phyloP scores from a whole-genome alignment of 2,888 invertebrate genomes.

The Saturnia japonica region DNA sequence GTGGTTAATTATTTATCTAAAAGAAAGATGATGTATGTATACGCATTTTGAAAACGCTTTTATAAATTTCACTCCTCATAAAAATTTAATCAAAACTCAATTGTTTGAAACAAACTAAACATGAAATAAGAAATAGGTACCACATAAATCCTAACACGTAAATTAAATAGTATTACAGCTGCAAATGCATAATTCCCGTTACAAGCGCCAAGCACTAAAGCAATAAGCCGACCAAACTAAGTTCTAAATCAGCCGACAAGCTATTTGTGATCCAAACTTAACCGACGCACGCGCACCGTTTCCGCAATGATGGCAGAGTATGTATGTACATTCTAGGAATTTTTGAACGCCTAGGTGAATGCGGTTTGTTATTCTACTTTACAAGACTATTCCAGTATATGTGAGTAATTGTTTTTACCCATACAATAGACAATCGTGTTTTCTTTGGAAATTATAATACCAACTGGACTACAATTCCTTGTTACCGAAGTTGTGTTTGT shows the following conservation, averaged over 20 bases:
- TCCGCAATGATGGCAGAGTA: constrained; percentile 48
- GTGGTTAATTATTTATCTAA: no score
- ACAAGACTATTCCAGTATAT: constrained; percentile 7
- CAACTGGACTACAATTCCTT: neutral
- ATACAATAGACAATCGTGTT: neutral
- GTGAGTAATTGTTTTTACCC: neutral
- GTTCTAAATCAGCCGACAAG: constrained; percentile 31
- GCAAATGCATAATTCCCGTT: constrained; percentile 25
- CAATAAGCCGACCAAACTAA: constrained; percentile 27
- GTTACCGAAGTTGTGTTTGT: neutral
- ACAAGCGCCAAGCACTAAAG: constrained; percentile 20
- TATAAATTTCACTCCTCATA: no score
- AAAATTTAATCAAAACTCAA: neutral
- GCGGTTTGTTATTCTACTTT: constrained; percentile 23
- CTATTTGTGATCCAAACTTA: constrained; percentile 54
- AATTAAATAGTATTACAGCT: constrained; percentile 17
- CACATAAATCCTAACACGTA: neutral
- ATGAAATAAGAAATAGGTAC: neutral
- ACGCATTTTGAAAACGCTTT: no score
- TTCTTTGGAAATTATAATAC: neutral
- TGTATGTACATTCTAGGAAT: constrained; percentile 36
- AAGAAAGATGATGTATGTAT: no score
- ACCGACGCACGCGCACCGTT: constrained; percentile 50
- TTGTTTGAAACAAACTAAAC: neutral
- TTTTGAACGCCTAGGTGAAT: constrained; percentile 10